phyloP scores from a whole-genome alignment of 1,140 invertebrate genomes.

The Ceratitis capitata region DNA sequence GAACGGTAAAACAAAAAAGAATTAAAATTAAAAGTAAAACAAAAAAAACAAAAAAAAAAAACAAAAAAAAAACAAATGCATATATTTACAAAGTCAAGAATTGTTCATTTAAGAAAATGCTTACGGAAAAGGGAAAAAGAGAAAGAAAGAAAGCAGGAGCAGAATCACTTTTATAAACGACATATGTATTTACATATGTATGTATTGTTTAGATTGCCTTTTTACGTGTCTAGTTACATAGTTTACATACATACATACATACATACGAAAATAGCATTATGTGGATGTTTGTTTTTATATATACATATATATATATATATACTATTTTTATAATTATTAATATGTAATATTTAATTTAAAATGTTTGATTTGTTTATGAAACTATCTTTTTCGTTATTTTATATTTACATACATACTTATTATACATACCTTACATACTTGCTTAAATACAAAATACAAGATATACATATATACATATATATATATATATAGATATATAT shows the following conservation, averaged over 20 bases:
- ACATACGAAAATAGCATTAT: conserved; percentile 4
- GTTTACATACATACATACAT: conserved; percentile 14
- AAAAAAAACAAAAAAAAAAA: background rate
- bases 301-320: conserved; percentile 6
- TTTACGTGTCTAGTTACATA: conserved; percentile 28
- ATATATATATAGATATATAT: background rate
- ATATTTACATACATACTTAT: conserved; percentile 12
- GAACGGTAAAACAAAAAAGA: background rate
- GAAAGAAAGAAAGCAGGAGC: background rate
- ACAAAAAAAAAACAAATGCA: too few species aligned
- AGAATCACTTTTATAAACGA: conserved; percentile 26
- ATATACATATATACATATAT: background rate
- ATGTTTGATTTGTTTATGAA: conserved; percentile 18
- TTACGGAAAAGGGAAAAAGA: background rate
- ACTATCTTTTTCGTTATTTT: conserved; percentile 34
- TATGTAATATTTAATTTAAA: background rate
- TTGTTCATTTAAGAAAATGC: background rate
- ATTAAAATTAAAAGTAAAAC: background rate
- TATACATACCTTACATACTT: too few species aligned
- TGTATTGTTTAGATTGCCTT: conserved; percentile 31
- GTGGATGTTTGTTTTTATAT: conserved; percentile 31
- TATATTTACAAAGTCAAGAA: conserved; percentile 12
- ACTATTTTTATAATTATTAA: conserved; percentile 26
- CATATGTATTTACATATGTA: background rate
- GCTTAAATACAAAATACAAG: too few species aligned